Base-by-base conservation (phyloP, 2,113 vertebrate species). In the Dendropsophus ebraccatus region DNA sequence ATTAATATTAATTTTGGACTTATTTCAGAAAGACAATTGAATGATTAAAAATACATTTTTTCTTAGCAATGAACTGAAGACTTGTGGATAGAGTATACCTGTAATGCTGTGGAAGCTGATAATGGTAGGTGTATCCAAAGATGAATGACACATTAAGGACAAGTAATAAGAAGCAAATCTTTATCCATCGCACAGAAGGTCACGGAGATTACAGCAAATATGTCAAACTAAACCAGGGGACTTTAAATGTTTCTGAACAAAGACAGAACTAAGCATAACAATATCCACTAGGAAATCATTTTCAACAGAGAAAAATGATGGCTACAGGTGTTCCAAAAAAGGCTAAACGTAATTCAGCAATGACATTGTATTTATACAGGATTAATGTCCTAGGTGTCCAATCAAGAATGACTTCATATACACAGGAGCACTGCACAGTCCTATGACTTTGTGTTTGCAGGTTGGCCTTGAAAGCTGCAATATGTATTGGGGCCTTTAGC, bases 171-270 rank as follows among this genome's bases (percentile, higher is more conserved):
- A 86, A 86, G 52, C 47, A 72, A 86, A 86, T 80, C 62, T 78
- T 50, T n/a, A 80, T 80, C 14, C 30, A 70, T 60, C 19, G 50
- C 52, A 72, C 35, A 81, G 84, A 86, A 86, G 65, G 84, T 86
- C 65, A 81, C 60, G 75, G 62, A 81, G 76, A 80, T 85, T 85
- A 79, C 62, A 70, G 75, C 75, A 85, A 67, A 79, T 86, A 56
- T 69, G 84, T 86, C 84, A 85, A 69, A 85, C 65, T 70, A 72
- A 86, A 86, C 75, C 76, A 86, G 35, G 75, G 74, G 84, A 85
- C 62, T 86, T 80, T 80, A 69, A 80, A 70, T 86, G 84, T 45
- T 72, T 80, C 72, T 58, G 49, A 32, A 86, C 7, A 72, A 30
- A 41, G 84, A 60, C 84, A 79, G 84, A 70, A 60, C 76, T 58